phyloP scores from a whole-genome alignment of 1,140 invertebrate species.

The Megathymus violae region DNA sequence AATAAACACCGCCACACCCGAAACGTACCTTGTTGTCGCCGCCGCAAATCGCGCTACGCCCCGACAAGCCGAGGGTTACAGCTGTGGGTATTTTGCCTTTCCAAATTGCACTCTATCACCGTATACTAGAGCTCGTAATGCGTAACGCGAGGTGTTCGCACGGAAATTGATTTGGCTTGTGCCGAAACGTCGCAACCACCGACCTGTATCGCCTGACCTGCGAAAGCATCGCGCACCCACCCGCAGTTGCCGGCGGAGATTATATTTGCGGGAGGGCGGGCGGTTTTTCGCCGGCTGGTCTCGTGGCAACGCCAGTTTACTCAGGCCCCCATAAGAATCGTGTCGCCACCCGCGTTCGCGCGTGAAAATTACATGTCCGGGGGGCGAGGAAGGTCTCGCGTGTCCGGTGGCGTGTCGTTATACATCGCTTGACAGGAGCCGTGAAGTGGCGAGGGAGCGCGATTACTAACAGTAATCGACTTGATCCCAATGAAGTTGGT shows the following conservation, averaged over 20 bases:
- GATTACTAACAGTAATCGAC: slow-evolving; percentile 73
- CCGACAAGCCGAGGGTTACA: slow-evolving; percentile 58
- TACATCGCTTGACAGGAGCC: slow-evolving; percentile 50
- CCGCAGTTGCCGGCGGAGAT: slow-evolving; percentile 19
- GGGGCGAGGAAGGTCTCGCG: background rate
- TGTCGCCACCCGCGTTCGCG: background rate
- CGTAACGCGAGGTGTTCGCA: slow-evolving; percentile 43
- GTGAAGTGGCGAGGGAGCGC: slow-evolving; percentile 63
- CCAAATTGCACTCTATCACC: slow-evolving; percentile 53
- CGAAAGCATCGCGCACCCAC: slow-evolving; percentile 41
- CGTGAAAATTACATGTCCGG: background rate
- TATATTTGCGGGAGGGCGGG: slow-evolving; percentile 23
- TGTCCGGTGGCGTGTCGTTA: slow-evolving; percentile 5
- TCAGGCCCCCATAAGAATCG: slow-evolving; percentile 6
- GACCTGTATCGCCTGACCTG: slow-evolving; percentile 40
- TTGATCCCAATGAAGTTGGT: slow-evolving; percentile 72
- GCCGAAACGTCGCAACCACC: slow-evolving; percentile 62
- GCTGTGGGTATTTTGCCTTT: slow-evolving; percentile 20
- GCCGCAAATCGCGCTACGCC: slow-evolving; percentile 73
- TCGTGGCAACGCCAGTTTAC: background rate
- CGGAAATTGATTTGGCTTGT: slow-evolving; percentile 72
- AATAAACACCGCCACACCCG: slow-evolving; percentile 46
- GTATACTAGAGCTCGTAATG: slow-evolving; percentile 47
- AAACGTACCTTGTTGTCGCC: slow-evolving; percentile 57
- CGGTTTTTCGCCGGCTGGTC: slow-evolving; percentile 28